Evolutionary conservation across 2,113 vertebrate genomes (phyloP).

Genomic region (Centropristis striata): DNA sequence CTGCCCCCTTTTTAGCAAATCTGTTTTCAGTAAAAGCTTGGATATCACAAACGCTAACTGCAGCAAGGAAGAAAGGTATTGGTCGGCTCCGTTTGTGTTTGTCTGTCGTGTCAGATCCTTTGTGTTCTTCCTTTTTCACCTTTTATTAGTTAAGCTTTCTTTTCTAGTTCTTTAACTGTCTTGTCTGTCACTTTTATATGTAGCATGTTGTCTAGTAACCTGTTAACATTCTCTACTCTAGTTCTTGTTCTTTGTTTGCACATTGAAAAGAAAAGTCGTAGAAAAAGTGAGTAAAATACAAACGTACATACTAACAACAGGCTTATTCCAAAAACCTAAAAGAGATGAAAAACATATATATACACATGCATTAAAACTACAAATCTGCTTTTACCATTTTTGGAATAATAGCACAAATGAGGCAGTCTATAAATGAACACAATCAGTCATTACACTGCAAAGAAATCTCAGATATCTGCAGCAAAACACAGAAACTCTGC

Average conservation of each 20-base stretch:
- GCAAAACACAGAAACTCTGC: background rate
- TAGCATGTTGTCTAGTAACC: background rate
- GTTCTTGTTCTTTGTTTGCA: too few relatives aligned
- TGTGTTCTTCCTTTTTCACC: background rate
- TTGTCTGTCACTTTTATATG: constrained; percentile 28
- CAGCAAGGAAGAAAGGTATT: constrained; percentile 98
- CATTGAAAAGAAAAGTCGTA: background rate
- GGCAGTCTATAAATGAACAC: too few relatives aligned
- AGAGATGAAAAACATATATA: too few relatives aligned
- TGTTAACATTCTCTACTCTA: too few relatives aligned
- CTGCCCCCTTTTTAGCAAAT: constrained; percentile 81
- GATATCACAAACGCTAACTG: constrained; percentile 99
- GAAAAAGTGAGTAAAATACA: background rate
- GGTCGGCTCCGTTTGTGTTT: constrained; percentile 57
- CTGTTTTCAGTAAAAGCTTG: constrained; percentile 97
- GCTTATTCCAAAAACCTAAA: background rate
- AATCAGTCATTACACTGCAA: background rate
- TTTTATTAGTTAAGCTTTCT: background rate
- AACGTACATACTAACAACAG: background rate
- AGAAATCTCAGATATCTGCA: background rate
- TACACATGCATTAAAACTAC: too few relatives aligned
- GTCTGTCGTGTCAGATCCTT: constrained; percentile 26
- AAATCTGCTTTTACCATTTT: too few relatives aligned
- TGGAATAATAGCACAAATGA: too few relatives aligned
- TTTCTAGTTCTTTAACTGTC: background rate